phyloP scores from a whole-genome alignment of 2,888 invertebrate genomes.

The Megaustenia siamemsis region DNA sequence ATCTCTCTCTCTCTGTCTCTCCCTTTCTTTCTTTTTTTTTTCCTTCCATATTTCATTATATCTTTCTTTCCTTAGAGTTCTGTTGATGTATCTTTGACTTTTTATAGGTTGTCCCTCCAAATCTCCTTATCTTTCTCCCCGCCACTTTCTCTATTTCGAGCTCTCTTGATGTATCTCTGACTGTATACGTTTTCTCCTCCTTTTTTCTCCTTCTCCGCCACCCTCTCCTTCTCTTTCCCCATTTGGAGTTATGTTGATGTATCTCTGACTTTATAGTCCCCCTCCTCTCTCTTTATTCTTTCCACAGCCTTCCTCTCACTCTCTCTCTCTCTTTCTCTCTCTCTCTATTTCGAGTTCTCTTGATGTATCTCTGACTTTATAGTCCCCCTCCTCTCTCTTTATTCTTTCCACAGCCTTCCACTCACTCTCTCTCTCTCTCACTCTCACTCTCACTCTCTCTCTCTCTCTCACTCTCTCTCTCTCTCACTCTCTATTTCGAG shows the following conservation, averaged over 20 bases:
- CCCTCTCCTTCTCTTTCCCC: too few species aligned
- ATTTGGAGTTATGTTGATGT: neutral
- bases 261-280: neutral
- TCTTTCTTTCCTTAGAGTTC: neutral
- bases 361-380: neutral
- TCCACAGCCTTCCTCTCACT: conserved; percentile 19
- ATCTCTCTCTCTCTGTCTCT: too few species aligned
- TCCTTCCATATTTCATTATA: too few species aligned
- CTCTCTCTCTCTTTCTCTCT: too few species aligned
- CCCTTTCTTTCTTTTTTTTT: neutral
- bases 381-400: neutral
- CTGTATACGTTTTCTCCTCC: neutral
- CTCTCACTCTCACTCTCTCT: neutral
- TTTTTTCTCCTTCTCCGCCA: neutral
- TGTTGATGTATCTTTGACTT: too few species aligned
- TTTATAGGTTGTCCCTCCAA: too few species aligned
- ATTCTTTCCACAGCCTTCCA: too few species aligned
- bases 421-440: neutral
- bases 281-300: conserved; percentile 13
- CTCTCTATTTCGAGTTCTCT: too few species aligned
- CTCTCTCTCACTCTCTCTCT: conserved; percentile 15
- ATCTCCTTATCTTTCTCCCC: neutral
- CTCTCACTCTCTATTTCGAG: too few species aligned
- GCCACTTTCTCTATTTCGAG: neutral
- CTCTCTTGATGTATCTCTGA: neutral